These are phyloP conservation scores for Pristiophorus japonicus DNA, from an alignment of 2,113 vertebrate genomes.

Conservation along the genomic window DNA sequence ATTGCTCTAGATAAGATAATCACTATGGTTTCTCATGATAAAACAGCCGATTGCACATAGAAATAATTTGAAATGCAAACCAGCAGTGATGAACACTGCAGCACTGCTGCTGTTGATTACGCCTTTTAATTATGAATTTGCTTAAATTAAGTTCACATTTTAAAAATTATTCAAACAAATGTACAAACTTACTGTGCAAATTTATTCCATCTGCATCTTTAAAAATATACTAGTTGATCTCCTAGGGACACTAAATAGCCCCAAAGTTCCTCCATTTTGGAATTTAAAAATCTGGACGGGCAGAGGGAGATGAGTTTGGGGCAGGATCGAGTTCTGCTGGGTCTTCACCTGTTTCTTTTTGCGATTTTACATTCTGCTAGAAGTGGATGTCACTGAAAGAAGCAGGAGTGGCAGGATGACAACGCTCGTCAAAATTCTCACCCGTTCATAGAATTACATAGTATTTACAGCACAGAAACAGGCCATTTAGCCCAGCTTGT, in stretches of 20 bases:
- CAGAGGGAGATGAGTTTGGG: not conserved
- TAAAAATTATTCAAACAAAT: not conserved
- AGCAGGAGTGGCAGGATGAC: not conserved
- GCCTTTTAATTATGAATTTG: slow-evolving; percentile 23
- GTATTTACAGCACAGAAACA: not conserved
- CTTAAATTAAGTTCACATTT: slow-evolving; percentile 8
- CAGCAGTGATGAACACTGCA: not conserved
- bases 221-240: not conserved
- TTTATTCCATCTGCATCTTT: not conserved
- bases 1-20: slow-evolving; percentile 12
- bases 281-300: not conserved
- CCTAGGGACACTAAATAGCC: not conserved
- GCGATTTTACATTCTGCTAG: not conserved
- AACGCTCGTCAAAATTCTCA: not conserved
- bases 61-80: slow-evolving; percentile 13
- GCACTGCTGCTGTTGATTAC: not conserved
- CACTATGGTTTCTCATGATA: not conserved
- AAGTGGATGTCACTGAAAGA: not conserved
- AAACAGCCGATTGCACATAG: not conserved
- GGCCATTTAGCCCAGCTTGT: not conserved
- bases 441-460: not conserved
- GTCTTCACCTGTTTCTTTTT: not conserved
- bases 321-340: not conserved
- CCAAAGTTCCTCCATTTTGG: not conserved
- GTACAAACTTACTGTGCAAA: not conserved